phyloP scores from a whole-genome alignment of 2,113 vertebrate species.

The Atlantisia rogersi region DNA sequence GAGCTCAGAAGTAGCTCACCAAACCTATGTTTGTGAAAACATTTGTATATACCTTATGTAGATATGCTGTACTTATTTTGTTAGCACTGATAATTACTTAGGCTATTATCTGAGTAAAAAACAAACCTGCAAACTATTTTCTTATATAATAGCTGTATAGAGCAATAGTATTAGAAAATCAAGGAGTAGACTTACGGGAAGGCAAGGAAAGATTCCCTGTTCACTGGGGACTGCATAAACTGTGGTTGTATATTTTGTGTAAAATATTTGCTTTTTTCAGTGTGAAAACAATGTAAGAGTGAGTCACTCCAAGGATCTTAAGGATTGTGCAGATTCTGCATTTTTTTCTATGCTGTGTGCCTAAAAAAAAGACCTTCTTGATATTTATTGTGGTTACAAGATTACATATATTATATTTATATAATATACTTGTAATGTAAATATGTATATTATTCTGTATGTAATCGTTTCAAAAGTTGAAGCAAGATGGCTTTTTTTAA shows the following conservation, averaged over 20 bases:
- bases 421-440: conserved; percentile 90
- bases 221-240: conserved; percentile 50
- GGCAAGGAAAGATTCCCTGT: background rate
- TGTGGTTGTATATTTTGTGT: conserved; percentile 75
- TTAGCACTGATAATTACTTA: conserved; percentile 73
- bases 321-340: conserved; percentile 78
- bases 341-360: conserved; percentile 85
- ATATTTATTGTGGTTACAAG: conserved; percentile 91
- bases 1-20: conserved; percentile 30
- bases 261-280: conserved; percentile 76
- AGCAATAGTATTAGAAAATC: conserved; percentile 72
- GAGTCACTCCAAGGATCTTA: conserved; percentile 75
- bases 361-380: conserved; percentile 81
- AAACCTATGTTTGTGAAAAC: conserved; percentile 57
- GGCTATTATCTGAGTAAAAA: conserved; percentile 69
- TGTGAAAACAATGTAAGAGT: conserved; percentile 73
- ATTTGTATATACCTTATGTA: conserved; percentile 68
- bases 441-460: conserved; percentile 84
- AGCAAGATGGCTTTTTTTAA: conserved; percentile 75
- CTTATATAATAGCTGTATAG: conserved; percentile 77
- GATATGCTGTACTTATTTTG: conserved; percentile 77
- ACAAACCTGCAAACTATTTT: conserved; percentile 78
- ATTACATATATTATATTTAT: conserved; percentile 90
- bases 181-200: conserved; percentile 65
- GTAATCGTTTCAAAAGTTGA: conserved; percentile 72